These are phyloP conservation scores for Chloroceryle inda DNA, from an alignment of 2,797 vertebrate genomes.

Conservation along the genomic window DNA sequence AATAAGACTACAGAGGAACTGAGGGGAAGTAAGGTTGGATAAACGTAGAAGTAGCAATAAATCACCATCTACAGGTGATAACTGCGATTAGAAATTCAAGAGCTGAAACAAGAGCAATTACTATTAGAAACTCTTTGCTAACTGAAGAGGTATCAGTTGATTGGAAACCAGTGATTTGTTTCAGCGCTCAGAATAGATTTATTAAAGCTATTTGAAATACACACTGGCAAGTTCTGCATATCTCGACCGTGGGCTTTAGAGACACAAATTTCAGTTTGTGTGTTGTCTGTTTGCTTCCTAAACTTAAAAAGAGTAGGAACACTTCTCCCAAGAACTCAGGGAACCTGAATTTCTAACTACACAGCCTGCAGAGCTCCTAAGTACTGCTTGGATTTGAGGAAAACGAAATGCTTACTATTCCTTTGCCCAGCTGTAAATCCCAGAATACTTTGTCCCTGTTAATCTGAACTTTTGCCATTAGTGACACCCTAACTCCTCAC, in stretches of 20 bases:
- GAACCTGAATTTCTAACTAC: not conserved
- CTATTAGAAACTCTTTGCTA: not conserved
- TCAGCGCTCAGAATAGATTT: not conserved
- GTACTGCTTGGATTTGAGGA: not conserved
- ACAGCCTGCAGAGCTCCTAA: not conserved
- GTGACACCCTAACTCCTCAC: not conserved
- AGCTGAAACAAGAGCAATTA: slow-evolving; percentile 13
- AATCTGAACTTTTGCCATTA: not conserved
- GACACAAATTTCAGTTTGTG: not conserved
- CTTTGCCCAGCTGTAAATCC: not conserved
- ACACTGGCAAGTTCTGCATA: not conserved
- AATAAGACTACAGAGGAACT: not conserved
- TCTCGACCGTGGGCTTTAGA: not conserved
- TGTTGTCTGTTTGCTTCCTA: not conserved
- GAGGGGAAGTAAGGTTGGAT: not conserved
- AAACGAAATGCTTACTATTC: not conserved
- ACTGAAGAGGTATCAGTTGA: slow-evolving; percentile 28
- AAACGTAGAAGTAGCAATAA: not conserved
- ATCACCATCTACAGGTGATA: not conserved
- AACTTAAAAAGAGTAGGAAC: not conserved
- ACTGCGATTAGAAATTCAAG: slow-evolving; percentile 5
- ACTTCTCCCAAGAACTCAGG: not conserved
- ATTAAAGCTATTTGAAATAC: not conserved
- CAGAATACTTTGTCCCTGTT: not conserved
- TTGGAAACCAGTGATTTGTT: slow-evolving; percentile 30